Percentiles rank a stretch among this genome's conserved stretches.
These are phyloP conservation scores for Drosophila mauritiana DNA, from an alignment of 1,140 invertebrate genomes.

Conservation along the genomic window DNA sequence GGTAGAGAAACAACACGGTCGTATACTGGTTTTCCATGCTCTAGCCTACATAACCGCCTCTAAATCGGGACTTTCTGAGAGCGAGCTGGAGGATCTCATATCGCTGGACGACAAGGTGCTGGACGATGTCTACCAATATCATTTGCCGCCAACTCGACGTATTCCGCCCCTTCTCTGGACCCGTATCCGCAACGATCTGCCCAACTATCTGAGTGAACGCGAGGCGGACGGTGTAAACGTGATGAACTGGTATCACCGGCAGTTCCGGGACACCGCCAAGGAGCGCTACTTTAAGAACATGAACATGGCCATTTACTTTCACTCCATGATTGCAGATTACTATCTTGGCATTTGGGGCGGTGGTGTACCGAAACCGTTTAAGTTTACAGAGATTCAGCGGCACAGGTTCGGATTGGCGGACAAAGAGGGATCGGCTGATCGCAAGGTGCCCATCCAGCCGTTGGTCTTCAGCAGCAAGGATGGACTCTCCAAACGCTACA, in stretches of 20 bases:
- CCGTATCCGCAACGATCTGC: slow-evolving; percentile 96
- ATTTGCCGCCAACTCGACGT: slow-evolving; percentile 96
- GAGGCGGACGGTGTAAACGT: slow-evolving; percentile 99
- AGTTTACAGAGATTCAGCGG: slow-evolving; percentile 97
- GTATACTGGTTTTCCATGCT: slow-evolving; percentile 96
- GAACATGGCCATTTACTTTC: slow-evolving; percentile 98
- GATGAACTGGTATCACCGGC: slow-evolving; percentile 98
- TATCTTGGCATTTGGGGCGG: slow-evolving; percentile 98
- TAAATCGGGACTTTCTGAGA: slow-evolving; percentile 96
- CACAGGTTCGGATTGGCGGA: slow-evolving; percentile 92
- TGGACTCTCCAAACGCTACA: slow-evolving; percentile 93
- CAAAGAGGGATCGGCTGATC: slow-evolving; percentile 96
- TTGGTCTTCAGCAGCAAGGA: slow-evolving; percentile 96
- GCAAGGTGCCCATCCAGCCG: slow-evolving; percentile 98
- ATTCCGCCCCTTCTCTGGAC: slow-evolving; percentile 99
- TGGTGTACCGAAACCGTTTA: slow-evolving; percentile 97
- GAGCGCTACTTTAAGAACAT: slow-evolving; percentile 99
- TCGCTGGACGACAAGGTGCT: slow-evolving; percentile 97
- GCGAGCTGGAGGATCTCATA: slow-evolving; percentile 97
- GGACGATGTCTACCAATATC: slow-evolving; percentile 99
- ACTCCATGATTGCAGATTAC: slow-evolving; percentile 99
- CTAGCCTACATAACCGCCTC: slow-evolving; percentile 97
- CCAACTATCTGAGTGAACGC: slow-evolving; percentile 97
- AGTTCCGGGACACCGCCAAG: slow-evolving; percentile 96
- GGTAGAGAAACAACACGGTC: slow-evolving; percentile 97